Conservation (phyloP, 2,888 invertebrate species). For the Chrysopilus asiliformis region DNA sequence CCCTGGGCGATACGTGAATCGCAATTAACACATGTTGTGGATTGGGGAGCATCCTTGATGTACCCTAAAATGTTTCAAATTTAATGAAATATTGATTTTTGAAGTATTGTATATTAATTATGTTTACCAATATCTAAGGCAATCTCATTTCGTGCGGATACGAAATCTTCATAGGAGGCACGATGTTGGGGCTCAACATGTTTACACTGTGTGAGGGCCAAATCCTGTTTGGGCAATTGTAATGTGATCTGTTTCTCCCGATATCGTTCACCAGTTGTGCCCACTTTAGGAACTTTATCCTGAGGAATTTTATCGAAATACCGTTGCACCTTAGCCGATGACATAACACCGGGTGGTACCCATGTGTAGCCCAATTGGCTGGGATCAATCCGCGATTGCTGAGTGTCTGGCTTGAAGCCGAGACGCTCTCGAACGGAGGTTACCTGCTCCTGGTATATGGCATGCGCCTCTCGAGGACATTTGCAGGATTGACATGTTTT, state of each 20-base stretch:
- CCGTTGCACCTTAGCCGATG: slow-evolving; percentile 47
- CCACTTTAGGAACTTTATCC: slow-evolving; percentile 60
- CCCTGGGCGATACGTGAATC: slow-evolving; percentile 63
- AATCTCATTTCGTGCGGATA: slow-evolving; percentile 86
- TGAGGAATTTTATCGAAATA: slow-evolving; percentile 83
- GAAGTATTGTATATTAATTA: slow-evolving; percentile 8
- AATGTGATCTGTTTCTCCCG: slow-evolving; percentile 69
- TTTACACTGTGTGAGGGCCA: slow-evolving; percentile 77
- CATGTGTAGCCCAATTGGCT: slow-evolving; percentile 59
- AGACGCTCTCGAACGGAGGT: slow-evolving; percentile 62
- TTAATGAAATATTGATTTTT: not conserved
- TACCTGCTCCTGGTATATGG: slow-evolving; percentile 78
- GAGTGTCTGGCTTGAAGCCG: slow-evolving; percentile 47
- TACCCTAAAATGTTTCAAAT: slow-evolving; percentile 34
- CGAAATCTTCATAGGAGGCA: slow-evolving; percentile 84
- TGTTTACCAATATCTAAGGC: slow-evolving; percentile 79
- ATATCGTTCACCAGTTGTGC: slow-evolving; percentile 66
- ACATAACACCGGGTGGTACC: slow-evolving; percentile 39
- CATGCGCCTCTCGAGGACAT: slow-evolving; percentile 80
- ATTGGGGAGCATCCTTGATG: slow-evolving; percentile 47
- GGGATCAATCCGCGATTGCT: slow-evolving; percentile 41
- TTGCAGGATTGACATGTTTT: slow-evolving; percentile 89
- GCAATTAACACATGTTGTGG: slow-evolving; percentile 69
- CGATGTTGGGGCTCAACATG: slow-evolving; percentile 66
- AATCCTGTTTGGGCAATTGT: slow-evolving; percentile 90